Conservation (phyloP, 2,113 vertebrate species). For the Myotis davidii region DNA sequence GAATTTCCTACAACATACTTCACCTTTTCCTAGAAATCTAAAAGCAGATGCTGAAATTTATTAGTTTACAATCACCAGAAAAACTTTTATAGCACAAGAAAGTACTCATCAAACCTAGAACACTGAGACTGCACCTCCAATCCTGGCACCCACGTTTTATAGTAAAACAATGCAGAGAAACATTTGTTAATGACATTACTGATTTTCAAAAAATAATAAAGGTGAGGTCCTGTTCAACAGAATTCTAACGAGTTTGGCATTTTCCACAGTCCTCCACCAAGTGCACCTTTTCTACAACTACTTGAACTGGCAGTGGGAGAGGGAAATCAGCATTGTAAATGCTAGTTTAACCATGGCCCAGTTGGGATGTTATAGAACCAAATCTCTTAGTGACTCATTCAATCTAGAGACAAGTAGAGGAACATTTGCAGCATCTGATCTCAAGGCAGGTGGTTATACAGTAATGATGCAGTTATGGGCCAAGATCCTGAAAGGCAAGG, state of each 20-base stretch:
- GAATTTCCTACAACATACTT: neutral
- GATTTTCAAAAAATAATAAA: conserved; percentile 38
- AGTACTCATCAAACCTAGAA: neutral
- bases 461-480: neutral
- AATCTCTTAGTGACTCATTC: neutral
- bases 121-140: neutral
- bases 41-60: neutral
- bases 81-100: neutral
- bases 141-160: neutral
- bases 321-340: neutral
- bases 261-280: neutral
- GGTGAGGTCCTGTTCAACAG: neutral
- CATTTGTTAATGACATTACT: neutral
- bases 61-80: neutral
- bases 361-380: conserved; percentile 15
- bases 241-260: conserved; percentile 19
- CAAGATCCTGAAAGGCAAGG: neutral
- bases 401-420: neutral
- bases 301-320: neutral
- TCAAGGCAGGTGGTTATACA: neutral
- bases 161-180: neutral
- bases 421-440: neutral
- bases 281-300: neutral
- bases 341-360: neutral
- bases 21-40: conserved; percentile 12